These are phyloP conservation scores for Petrocephalus zakoni DNA, from an alignment of 2,113 vertebrate species.

Conservation along the genomic window DNA sequence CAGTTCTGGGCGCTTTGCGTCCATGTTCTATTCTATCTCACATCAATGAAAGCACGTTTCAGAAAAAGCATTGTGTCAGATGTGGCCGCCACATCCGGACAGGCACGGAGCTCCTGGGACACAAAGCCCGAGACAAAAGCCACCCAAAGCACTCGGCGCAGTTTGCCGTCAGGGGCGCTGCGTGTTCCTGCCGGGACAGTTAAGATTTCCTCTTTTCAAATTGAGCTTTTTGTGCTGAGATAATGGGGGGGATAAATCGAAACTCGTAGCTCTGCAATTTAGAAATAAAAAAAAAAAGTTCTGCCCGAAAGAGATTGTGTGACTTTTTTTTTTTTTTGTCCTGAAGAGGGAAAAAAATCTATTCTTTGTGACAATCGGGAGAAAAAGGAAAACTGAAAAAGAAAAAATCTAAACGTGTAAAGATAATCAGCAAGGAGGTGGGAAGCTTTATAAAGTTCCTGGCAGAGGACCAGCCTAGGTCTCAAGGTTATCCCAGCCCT, in stretches of 20 bases:
- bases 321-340: slow-evolving; percentile 52
- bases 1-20: not conserved
- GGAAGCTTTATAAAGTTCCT: slow-evolving; percentile 67
- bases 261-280: slow-evolving; percentile 69
- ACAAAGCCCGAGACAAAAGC: slow-evolving; percentile 60
- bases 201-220: slow-evolving; percentile 76
- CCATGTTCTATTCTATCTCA: not conserved
- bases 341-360: slow-evolving; percentile 38
- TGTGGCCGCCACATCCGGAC: slow-evolving; percentile 40
- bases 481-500: slow-evolving; percentile 71
- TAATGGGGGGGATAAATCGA: slow-evolving; percentile 66
- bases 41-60: not conserved
- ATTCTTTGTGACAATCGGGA: slow-evolving; percentile 61
- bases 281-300: slow-evolving; percentile 45
- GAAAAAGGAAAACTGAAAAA: slow-evolving; percentile 18
- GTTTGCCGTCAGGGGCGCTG: slow-evolving; percentile 74
- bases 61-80: not conserved
- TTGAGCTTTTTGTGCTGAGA: slow-evolving; percentile 66
- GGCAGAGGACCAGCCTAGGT: slow-evolving; percentile 74
- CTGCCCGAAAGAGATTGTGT: slow-evolving; percentile 59
- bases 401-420: slow-evolving; percentile 48
- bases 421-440: slow-evolving; percentile 41
- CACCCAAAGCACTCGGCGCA: slow-evolving; percentile 70
- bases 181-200: slow-evolving; percentile 64
- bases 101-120: slow-evolving; percentile 44